phyloP scores from a whole-genome alignment of 2,797 vertebrate species.

The Sitta carolinensis region DNA sequence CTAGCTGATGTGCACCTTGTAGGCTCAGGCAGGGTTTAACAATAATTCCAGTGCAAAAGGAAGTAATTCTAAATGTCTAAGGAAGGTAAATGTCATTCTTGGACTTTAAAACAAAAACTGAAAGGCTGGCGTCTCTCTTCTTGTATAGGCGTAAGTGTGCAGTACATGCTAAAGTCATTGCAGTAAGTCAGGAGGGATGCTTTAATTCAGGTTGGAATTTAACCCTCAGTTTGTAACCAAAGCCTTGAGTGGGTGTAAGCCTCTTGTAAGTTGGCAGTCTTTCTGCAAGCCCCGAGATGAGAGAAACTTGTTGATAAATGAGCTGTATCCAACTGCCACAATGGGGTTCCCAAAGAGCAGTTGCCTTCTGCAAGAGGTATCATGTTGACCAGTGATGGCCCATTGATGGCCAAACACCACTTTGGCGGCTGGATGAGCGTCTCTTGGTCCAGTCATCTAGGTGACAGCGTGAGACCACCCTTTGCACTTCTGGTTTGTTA shows the following conservation, averaged over 20 bases:
- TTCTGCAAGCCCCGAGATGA: background rate
- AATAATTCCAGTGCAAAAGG: background rate
- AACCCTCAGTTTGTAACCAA: background rate
- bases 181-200: background rate
- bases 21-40: background rate
- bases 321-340: background rate
- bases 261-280: background rate
- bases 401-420: background rate
- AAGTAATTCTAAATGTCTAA: background rate
- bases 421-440: background rate
- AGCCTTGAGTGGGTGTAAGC: background rate
- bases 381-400: background rate
- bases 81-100: background rate
- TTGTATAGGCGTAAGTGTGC: background rate
- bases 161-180: accelerated
- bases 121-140: background rate
- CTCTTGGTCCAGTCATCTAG: background rate
- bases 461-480: background rate
- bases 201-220: background rate
- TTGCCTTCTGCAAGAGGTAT: background rate
- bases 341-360: background rate
- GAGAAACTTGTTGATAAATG: background rate
- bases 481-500: background rate
- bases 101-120: background rate
- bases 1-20: accelerated